Percentiles rank a stretch among this genome's conserved stretches.
phyloP scores from a whole-genome alignment of 1,140 invertebrate genomes.

The Gryllus bimaculatus region DNA sequence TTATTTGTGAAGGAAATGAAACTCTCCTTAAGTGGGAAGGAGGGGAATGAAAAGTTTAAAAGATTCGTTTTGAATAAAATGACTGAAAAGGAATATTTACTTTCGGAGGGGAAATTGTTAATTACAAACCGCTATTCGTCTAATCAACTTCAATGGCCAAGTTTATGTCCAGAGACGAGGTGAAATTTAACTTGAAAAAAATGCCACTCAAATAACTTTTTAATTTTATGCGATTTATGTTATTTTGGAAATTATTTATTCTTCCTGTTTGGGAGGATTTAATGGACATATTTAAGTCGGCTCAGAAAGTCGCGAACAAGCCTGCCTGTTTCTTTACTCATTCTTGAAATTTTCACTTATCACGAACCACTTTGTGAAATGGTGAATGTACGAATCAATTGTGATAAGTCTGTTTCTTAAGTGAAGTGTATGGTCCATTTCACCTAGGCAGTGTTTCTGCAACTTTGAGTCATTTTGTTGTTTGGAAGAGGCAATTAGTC shows the following conservation, averaged over 20 bases:
- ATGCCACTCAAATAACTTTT: not conserved
- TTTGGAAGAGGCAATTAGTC: too few species aligned
- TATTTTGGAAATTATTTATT: not conserved
- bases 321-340: too few species aligned
- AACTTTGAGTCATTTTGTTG: too few species aligned
- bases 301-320: too few species aligned
- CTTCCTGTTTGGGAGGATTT: not conserved
- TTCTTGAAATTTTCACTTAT: too few species aligned
- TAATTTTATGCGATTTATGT: not conserved
- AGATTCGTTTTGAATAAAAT: conserved; percentile 6
- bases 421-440: too few species aligned
- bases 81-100: not conserved
- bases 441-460: too few species aligned
- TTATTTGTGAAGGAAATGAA: conserved; percentile 5
- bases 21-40: not conserved
- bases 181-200: not conserved
- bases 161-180: not conserved
- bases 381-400: too few species aligned
- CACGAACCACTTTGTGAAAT: too few species aligned
- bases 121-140: not conserved
- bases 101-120: not conserved
- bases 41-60: not conserved
- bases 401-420: too few species aligned
- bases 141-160: not conserved
- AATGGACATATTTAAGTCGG: not conserved